Conservation (phyloP, 2,797 vertebrate genomes). For the Poecilia wingei region DNA sequence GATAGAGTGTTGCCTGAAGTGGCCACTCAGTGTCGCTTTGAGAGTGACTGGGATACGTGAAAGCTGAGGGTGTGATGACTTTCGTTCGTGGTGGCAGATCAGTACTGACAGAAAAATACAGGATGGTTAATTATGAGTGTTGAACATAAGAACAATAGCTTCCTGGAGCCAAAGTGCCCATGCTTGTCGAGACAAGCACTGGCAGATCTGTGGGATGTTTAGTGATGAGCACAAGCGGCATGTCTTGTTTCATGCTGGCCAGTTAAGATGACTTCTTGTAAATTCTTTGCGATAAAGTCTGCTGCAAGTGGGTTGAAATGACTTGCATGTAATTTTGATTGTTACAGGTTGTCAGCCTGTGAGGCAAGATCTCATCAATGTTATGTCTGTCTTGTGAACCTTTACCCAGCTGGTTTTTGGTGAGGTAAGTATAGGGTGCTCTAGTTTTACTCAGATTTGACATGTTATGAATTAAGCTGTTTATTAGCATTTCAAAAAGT, state of each 20-base stretch:
- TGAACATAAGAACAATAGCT: neutral
- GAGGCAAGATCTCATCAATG: neutral
- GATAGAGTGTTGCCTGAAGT: conserved; percentile 21
- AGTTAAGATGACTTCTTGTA: neutral
- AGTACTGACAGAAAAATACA: neutral
- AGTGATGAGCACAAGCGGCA: neutral
- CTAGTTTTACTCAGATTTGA: neutral
- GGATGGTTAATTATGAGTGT: neutral
- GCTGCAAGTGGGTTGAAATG: neutral
- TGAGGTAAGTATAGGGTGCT: neutral
- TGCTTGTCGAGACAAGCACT: neutral
- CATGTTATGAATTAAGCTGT: neutral
- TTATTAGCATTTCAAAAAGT: neutral
- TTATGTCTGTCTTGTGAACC: neutral
- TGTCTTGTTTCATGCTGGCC: neutral
- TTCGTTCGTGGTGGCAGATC: neutral
- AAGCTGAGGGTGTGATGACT: conserved; percentile 8
- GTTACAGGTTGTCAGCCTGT: neutral
- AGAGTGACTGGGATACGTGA: conserved; percentile 17
- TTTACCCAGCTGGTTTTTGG: neutral
- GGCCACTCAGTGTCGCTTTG: conserved; percentile 15
- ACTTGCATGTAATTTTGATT: neutral
- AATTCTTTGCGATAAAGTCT: neutral
- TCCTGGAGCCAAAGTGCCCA: too few species aligned
- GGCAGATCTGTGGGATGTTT: neutral